Percentiles rank a stretch among this genome's conserved stretches.
These are phyloP conservation scores for Aurelia coerulea DNA, from an alignment of 30 jellyfish, hydroid and myxozoan species.

Conservation along the genomic window DNA sequence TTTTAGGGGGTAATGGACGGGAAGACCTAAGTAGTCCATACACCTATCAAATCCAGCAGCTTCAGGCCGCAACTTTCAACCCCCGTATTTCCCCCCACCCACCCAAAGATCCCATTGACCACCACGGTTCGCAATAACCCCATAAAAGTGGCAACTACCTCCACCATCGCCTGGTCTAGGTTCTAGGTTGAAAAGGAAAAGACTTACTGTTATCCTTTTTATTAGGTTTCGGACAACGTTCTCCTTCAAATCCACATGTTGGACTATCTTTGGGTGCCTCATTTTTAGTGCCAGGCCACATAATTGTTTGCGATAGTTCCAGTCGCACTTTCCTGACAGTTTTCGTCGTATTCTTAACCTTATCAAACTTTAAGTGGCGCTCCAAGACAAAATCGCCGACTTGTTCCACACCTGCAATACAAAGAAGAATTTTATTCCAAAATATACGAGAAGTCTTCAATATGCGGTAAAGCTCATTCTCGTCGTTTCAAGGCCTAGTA, in stretches of 20 bases:
- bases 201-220: conserved; percentile 31
- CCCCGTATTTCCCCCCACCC: too few species aligned
- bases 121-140: too few species aligned
- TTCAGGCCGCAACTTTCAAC: too few species aligned
- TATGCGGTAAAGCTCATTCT: neutral
- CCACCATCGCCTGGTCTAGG: too few species aligned
- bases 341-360: conserved; percentile 22
- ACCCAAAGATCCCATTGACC: too few species aligned
- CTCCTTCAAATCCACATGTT: conserved; percentile 84
- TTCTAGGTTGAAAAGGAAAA: neutral
- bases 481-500: too few species aligned
- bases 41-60: too few species aligned
- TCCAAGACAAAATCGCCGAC: conserved; percentile 63
- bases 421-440: neutral
- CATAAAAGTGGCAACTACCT: too few species aligned
- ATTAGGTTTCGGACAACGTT: conserved; percentile 25
- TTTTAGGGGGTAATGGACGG: too few species aligned
- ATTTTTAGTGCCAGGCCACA: conserved; percentile 43
- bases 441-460: neutral
- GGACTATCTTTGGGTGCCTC: conserved; percentile 76
- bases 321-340: conserved; percentile 11
- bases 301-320: conserved; percentile 4
- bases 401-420: conserved; percentile 4
- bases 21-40: too few species aligned
- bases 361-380: neutral